Percentiles rank a stretch among this genome's conserved stretches.
phyloP scores from a whole-genome alignment of 2,888 invertebrate species.

The Prosopocoilus inquinatus region DNA sequence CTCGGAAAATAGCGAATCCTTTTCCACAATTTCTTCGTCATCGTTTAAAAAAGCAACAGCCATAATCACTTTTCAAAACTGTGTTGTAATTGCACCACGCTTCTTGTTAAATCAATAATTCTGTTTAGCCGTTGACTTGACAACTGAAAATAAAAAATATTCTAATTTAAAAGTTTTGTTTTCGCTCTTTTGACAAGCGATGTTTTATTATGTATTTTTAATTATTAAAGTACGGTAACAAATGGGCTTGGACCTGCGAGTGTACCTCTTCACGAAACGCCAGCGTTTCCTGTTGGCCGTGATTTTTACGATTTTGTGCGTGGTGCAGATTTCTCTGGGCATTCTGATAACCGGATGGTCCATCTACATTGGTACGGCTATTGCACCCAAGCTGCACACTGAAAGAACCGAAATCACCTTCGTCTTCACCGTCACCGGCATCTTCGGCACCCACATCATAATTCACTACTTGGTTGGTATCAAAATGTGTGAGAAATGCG shows the following conservation, averaged over 20 bases:
- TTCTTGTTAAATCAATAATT: too few relatives aligned
- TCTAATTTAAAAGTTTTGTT: too few relatives aligned
- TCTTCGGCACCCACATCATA: constrained; percentile 45
- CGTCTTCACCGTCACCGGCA: constrained; percentile 44
- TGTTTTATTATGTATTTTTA: too few relatives aligned
- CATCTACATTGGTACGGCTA: constrained; percentile 40
- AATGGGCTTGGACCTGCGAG: constrained; percentile 9
- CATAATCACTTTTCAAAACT: not conserved
- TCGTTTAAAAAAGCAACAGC: constrained; percentile 9
- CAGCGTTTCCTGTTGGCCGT: constrained; percentile 36
- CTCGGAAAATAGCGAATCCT: constrained; percentile 44
- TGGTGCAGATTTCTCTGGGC: constrained; percentile 43
- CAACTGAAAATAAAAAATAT: too few relatives aligned
- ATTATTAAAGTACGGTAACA: too few relatives aligned
- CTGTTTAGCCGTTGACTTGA: too few relatives aligned
- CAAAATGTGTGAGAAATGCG: constrained; percentile 45
- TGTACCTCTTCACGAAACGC: constrained; percentile 28
- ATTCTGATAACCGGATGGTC: constrained; percentile 40
- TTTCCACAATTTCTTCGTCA: constrained; percentile 34
- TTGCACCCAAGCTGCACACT: constrained; percentile 44
- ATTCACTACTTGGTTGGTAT: constrained; percentile 45
- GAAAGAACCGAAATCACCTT: constrained; percentile 48
- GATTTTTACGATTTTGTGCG: constrained; percentile 38
- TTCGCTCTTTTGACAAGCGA: too few relatives aligned
- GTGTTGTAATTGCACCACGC: too few relatives aligned